Evolutionary conservation across 1,140 invertebrate genomes (phyloP).

Genomic region (Drosophila sp.): DNA sequence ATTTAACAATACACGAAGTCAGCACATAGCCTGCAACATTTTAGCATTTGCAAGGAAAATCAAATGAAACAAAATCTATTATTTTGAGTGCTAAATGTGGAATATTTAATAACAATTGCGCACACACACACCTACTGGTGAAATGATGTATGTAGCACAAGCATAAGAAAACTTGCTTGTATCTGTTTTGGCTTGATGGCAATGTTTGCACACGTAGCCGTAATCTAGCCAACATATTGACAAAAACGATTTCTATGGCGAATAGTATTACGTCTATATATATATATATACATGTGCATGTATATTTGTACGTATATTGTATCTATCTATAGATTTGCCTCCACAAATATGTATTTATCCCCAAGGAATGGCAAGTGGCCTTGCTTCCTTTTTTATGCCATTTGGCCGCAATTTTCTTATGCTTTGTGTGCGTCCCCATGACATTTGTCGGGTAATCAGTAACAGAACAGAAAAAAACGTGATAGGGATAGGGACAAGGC

Average conservation of each 20-base stretch:
- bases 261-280: slow-evolving; percentile 48
- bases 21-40: not conserved
- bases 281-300: not conserved
- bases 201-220: slow-evolving; percentile 57
- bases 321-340: slow-evolving; percentile 34
- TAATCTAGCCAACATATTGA: slow-evolving; percentile 49
- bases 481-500: not conserved
- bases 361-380: slow-evolving; percentile 63
- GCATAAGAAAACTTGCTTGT: not conserved
- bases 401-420: slow-evolving; percentile 61
- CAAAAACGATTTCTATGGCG: slow-evolving; percentile 22
- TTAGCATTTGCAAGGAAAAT: not conserved
- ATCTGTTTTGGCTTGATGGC: slow-evolving; percentile 3
- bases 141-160: not conserved
- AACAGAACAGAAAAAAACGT: slow-evolving; percentile 47
- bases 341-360: slow-evolving; percentile 38
- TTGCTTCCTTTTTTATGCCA: slow-evolving; percentile 39
- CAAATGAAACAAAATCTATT: not conserved
- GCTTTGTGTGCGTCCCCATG: slow-evolving; percentile 36
- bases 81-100: not conserved
- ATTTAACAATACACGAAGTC: not conserved
- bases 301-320: not conserved
- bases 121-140: not conserved
- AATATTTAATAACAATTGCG: not conserved
- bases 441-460: slow-evolving; percentile 74